Evolutionary conservation across 2,888 invertebrate species (phyloP).

Genomic region (Hartigia nigra): DNA sequence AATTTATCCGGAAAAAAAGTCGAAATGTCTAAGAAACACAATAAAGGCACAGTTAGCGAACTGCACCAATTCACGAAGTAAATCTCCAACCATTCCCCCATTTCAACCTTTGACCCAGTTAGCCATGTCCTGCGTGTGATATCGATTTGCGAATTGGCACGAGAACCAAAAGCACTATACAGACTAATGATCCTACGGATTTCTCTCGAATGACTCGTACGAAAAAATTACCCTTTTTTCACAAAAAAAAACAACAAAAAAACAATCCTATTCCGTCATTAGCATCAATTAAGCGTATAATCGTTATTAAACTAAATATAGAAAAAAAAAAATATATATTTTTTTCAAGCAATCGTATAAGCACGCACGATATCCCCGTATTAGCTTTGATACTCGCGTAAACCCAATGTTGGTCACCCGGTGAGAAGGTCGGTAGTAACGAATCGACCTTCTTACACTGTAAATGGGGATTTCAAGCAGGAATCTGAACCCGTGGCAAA

Average conservation of each 20-base stretch:
- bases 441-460: neutral
- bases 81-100: neutral
- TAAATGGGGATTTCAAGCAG: neutral
- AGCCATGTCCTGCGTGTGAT: slow-evolving; percentile 25
- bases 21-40: neutral
- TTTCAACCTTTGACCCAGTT: slow-evolving; percentile 41
- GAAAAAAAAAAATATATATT: neutral
- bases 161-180: slow-evolving; percentile 14
- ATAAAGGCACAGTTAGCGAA: neutral
- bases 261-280: neutral
- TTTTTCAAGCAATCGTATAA: neutral
- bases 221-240: neutral
- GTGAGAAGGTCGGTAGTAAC: neutral
- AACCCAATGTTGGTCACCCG: neutral
- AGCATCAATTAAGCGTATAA: slow-evolving; percentile 28
- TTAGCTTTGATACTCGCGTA: neutral
- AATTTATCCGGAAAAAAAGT: neutral
- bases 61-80: neutral
- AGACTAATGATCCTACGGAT: neutral
- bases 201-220: neutral
- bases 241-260: neutral
- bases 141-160: slow-evolving; percentile 48
- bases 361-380: neutral
- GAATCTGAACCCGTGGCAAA: slow-evolving; percentile 6
- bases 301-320: slow-evolving; percentile 46